phyloP scores from a whole-genome alignment of 2,888 invertebrate genomes.

The Stegana nigrithorax region DNA sequence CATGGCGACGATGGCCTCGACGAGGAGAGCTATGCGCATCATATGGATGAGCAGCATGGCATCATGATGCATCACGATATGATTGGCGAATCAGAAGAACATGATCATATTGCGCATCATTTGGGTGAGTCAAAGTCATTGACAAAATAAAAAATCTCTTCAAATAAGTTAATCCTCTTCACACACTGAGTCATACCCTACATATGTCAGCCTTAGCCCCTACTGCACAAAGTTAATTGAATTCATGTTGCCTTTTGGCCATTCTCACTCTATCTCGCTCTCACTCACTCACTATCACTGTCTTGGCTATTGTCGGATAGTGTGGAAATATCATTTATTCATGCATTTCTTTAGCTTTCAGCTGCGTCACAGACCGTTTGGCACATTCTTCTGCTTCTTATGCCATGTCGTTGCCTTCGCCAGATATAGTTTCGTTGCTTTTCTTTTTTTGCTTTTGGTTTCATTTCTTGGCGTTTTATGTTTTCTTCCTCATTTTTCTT shows the following conservation, averaged over 20 bases:
- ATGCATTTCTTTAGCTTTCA: neutral
- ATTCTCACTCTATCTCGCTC: neutral
- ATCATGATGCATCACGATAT: constrained; percentile 45
- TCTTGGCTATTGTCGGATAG: no score
- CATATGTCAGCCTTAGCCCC: no score
- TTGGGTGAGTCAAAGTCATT: constrained; percentile 61
- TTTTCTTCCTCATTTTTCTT: no score
- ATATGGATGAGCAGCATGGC: constrained; percentile 26
- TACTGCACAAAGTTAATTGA: no score
- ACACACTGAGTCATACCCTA: no score
- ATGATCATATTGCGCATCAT: constrained; percentile 63
- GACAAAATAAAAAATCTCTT: no score
- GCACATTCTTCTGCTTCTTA: neutral
- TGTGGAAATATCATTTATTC: constrained; percentile 4
- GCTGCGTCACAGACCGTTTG: constrained; percentile 9
- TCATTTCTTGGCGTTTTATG: no score
- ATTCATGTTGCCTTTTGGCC: neutral
- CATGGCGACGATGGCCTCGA: constrained; percentile 29
- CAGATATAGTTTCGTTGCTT: neutral
- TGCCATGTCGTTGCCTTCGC: neutral
- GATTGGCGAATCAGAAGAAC: constrained; percentile 60
- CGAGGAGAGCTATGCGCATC: neutral
- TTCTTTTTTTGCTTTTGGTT: no score
- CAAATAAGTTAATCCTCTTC: no score
- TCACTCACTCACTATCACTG: neutral